Evolutionary conservation across 2,113 vertebrate genomes (phyloP).

Genomic region (Amblyopsis rosae): DNA sequence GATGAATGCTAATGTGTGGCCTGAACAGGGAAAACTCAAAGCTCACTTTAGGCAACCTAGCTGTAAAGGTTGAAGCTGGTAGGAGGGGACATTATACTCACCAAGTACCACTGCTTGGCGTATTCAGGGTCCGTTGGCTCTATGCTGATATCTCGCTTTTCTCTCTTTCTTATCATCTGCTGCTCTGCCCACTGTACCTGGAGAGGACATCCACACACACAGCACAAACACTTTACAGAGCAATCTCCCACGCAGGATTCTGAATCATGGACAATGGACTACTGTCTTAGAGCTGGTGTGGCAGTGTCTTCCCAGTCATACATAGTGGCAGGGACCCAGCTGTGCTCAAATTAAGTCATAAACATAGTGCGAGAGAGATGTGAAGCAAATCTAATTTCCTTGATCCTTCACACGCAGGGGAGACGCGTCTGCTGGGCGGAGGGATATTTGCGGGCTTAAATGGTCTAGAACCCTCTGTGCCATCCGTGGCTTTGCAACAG

Average conservation of each 20-base stretch:
- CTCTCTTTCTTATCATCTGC: slow-evolving; percentile 86
- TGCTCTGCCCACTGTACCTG: slow-evolving; percentile 93
- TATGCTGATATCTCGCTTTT: slow-evolving; percentile 84
- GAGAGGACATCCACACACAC: not conserved
- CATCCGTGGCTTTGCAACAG: not conserved
- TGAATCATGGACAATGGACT: not conserved
- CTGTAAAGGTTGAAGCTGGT: no score
- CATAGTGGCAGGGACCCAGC: slow-evolving; percentile 35
- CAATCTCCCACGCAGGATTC: slow-evolving; percentile 14
- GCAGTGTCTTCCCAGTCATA: slow-evolving; percentile 21
- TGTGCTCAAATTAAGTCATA: slow-evolving; percentile 54
- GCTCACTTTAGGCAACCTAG: no score
- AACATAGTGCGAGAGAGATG: slow-evolving; percentile 32
- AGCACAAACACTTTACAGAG: slow-evolving; percentile 7
- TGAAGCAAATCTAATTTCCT: slow-evolving; percentile 55
- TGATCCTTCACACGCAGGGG: slow-evolving; percentile 38
- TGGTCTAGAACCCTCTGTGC: slow-evolving; percentile 28
- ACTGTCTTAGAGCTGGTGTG: not conserved
- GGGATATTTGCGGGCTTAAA: slow-evolving; percentile 15
- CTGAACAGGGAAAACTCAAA: no score
- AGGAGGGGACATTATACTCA: slow-evolving; percentile 60
- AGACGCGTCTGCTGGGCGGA: slow-evolving; percentile 27
- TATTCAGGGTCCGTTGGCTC: slow-evolving; percentile 93
- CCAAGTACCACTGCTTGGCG: slow-evolving; percentile 96
- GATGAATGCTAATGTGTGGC: no score